Evolutionary conservation across 2,113 vertebrate genomes (phyloP), one percentile per base, ranked within the genome.

Genomic region (Ivindomyrus marchei): DNA sequence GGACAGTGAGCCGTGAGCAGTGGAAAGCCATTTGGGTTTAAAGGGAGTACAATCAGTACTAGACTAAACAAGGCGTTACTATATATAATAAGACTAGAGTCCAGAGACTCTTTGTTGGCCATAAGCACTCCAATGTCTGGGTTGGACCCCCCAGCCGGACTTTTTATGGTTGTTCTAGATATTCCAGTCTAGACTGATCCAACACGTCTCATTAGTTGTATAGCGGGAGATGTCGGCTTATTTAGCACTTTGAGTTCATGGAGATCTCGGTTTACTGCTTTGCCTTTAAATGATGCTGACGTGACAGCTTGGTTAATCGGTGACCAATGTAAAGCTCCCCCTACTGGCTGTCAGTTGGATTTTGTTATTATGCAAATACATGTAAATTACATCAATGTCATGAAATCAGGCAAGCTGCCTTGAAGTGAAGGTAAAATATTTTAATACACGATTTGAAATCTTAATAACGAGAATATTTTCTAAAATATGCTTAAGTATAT

Each of bases 281-380:
- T 52, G 21, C 42, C 56, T 66, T 49, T 90, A 90, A 77, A 53
- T 36, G 47, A n/a, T 52, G 77, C 17, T 89, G 21, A 62, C 58
- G 31, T 87, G 85, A 50, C 46, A 31, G 83, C 56, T 45, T 50
- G 47, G 84, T 45, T 7, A 58, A 21, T 31, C 36, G 15, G 15
- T 77, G 56, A 31, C 50, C 47, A 36, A 87, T 56, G 52, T 36
- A 58, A 77, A 87, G 42, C 84, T 27, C 83, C 66, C 84, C 84
- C 88, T 89, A 56, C 88, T 83, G 88, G 39, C 31, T 2, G 45
- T 10, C 47, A 15, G 53, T 50, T 17, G 17, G 58, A 13, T 42
- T 52, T n/a, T 42, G 24, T 89, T 53, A 80, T 9, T 52, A 58
- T 89, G 46, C 49, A 85, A 46, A 89, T 84, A 46, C 39, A 85